Base-by-base conservation (phyloP, 2,113 vertebrate species). In the Amphiprion ocellaris region DNA sequence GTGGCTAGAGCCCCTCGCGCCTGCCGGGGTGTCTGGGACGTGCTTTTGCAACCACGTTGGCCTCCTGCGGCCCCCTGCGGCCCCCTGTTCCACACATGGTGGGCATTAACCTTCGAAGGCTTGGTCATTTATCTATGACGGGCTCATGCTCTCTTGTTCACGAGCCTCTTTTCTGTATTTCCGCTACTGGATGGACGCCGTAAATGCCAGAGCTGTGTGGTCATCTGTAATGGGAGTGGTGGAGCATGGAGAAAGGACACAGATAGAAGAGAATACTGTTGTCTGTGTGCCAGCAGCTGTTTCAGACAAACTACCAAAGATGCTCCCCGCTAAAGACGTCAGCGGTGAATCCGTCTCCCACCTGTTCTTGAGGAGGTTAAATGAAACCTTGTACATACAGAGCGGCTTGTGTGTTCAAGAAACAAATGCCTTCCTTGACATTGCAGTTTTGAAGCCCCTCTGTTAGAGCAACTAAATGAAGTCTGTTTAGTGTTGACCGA, bases 101-200 rank as follows among this genome's bases (percentile, higher is more conserved):
- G 78, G 80, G 86, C 87, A 93, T 94, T 94, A 93, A 94, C 93
- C 93, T 93, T 89, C 74, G 74, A 79, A 76, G 77, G 89, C 82
- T 84, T 76, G 89, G 84, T 87, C 92, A 78, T 94, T 94, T 94
- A 84, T 92, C 92, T 94, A 91, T 81, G 85, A 80, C 76, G 65
- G 47, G 74, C 86, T 84, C 74, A 16, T 52, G 72, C 79, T 76
- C 79, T 77, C 79, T 77, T 78, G 56, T 83, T 86, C 81, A 61
- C 71, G 73, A 80, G 77, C 70, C 69, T 77, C 80, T 26, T 52
- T 30, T 79, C 74, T 63, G 75, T 73, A 49, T 86, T 86, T 81
- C 79, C 76, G 63, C 65, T 47, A 24, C 66, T 74, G 77, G 64
- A 80, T 76, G 73, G 69, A 77, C 16, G 26, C 56, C 72, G 52